phyloP scores from a whole-genome alignment of 2,888 invertebrate species.

The Pterostichus niger region DNA sequence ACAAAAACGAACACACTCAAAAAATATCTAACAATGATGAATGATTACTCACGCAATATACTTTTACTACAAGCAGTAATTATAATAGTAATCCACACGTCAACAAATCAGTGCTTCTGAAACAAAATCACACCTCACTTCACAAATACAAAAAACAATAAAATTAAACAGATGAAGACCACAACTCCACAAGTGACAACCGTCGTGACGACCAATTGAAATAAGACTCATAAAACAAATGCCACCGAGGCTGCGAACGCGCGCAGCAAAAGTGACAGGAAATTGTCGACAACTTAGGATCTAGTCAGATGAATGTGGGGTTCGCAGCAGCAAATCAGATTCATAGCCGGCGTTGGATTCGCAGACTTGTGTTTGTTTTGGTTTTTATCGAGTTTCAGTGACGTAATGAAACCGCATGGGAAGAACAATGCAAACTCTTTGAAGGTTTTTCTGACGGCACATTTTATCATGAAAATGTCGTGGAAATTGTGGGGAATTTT shows the following conservation, averaged over 20 bases:
- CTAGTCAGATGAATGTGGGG: slow-evolving; percentile 52
- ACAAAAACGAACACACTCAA: not conserved
- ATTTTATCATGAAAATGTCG: not conserved
- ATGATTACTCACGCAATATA: slow-evolving; percentile 34
- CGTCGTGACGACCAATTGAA: not conserved
- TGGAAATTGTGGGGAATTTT: not conserved
- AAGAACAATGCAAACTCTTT: slow-evolving; percentile 30
- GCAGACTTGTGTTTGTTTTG: slow-evolving; percentile 34
- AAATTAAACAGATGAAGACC: slow-evolving; percentile 2
- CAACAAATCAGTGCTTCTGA: slow-evolving; percentile 28
- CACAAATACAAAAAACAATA: slow-evolving; percentile 12
- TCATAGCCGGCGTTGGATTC: slow-evolving; percentile 47
- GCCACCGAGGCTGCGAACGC: slow-evolving; percentile 13
- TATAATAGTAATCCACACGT: slow-evolving; percentile 19
- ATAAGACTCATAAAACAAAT: slow-evolving; percentile 36
- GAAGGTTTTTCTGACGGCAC: not conserved
- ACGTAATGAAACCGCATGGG: slow-evolving; percentile 35
- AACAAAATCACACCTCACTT: slow-evolving; percentile 36
- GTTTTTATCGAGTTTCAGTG: slow-evolving; percentile 53
- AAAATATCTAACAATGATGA: not conserved
- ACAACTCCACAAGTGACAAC: slow-evolving; percentile 2
- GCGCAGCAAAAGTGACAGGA: slow-evolving; percentile 58
- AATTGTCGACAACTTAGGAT: slow-evolving; percentile 55
- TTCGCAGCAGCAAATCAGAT: slow-evolving; percentile 15
- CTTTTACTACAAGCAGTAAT: slow-evolving; percentile 2